Evolutionary conservation across 2,888 invertebrate species (phyloP), one percentile per base, ranked within the genome.

Genomic region (Helicoverpa assulta): DNA sequence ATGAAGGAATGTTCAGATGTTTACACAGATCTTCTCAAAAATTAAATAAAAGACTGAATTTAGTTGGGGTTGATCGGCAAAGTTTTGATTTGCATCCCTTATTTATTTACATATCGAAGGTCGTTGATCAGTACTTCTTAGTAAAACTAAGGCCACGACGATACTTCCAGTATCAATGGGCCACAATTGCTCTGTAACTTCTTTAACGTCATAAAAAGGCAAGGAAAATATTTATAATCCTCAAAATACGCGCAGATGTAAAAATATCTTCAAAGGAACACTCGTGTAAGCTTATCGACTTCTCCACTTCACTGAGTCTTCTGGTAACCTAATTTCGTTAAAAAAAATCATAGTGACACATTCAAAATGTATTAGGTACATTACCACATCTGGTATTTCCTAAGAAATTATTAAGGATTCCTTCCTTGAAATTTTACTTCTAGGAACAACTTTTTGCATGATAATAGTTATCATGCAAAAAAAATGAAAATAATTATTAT

Each of bases 181-280:
- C 43, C 1, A 8, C 10, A 18, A 0, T 2, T 16, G 5, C 5
- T n/a, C 0, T 29, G 19, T 21, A 57, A 52, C 64, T 64, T 53
- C 18, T 8, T 55, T 77, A 16, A 63, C 12, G 54, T 65, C 62
- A 82, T 56, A 47, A 19, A 60, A 70, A 60, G 59, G 51, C 58
- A 18, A 62, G 55, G 19, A 75, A 79, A 71, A 74, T 75, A 55
- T 68, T 29, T 37, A 63, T 78, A 71, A 67, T 74, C 62, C 65
- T 7, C 1, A 50, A 58, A 60, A 47, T 67, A 70, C 43, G 56
- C 64, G 51, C 70, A 73, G 70, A 82, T 75, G 71, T 76, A 78
- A 80, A 71, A 76, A 80, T 75, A 72, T 80, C 68, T 78, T 82
- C 83, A 83, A 83, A 82, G 83, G 76, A 71, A 67, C 76, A 66